A percentile compares a stretch with the other conserved stretches of the same genome.
These are phyloP conservation scores for Pandemis corylana DNA, from an alignment of 2,888 invertebrate species.

Conservation along the genomic window DNA sequence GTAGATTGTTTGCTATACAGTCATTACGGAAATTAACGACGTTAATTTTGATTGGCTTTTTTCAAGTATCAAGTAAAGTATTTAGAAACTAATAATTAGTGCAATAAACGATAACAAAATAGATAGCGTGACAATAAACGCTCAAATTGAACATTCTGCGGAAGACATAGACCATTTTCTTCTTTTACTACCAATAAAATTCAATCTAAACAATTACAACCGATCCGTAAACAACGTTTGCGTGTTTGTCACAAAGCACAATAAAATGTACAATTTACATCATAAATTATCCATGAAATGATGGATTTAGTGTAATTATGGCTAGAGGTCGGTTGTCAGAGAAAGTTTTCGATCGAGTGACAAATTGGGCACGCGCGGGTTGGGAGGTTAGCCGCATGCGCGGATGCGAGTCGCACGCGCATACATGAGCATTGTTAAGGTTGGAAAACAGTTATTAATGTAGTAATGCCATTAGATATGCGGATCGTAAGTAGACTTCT, in stretches of 20 bases:
- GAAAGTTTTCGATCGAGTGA: conserved; percentile 38
- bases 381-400: conserved; percentile 17
- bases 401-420: conserved; percentile 4
- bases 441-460: neutral
- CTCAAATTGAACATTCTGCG: neutral
- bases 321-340: conserved; percentile 35
- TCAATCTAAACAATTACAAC: neutral
- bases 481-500: neutral
- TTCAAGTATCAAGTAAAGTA: too few species aligned
- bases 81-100: too few species aligned
- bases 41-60: too few species aligned
- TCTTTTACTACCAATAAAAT: neutral
- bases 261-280: neutral
- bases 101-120: too few species aligned
- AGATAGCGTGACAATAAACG: neutral
- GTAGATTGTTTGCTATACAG: too few species aligned
- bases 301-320: conserved; percentile 37
- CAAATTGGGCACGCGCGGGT: conserved; percentile 42
- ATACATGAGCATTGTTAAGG: conserved; percentile 5
- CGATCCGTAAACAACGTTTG: neutral
- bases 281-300: conserved; percentile 25
- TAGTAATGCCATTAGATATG: conserved; percentile 1
- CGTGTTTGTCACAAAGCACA: neutral
- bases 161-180: neutral
- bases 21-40: too few species aligned